phyloP scores from a whole-genome alignment of 1,140 invertebrate species.

The Drosophila malerkotliana region DNA sequence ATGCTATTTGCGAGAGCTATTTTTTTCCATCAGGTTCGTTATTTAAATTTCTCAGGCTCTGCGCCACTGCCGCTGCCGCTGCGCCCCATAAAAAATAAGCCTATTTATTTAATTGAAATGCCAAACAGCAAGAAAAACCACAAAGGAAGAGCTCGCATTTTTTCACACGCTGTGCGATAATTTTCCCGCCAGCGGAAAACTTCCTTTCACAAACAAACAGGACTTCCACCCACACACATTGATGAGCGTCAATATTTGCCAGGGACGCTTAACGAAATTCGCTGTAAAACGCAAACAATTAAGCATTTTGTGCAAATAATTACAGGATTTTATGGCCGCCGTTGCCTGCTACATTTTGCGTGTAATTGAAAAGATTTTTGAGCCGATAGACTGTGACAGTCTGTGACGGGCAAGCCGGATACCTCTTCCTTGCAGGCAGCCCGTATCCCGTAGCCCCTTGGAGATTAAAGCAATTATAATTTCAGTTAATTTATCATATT shows the following conservation, averaged over 20 bases:
- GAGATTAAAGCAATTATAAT: constrained; percentile 1
- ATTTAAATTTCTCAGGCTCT: constrained; percentile 70
- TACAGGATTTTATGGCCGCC: constrained; percentile 57
- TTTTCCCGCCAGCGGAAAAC: constrained; percentile 55
- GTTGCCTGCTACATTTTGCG: constrained; percentile 58
- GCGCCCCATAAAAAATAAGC: constrained; percentile 68
- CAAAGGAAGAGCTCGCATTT: constrained; percentile 6
- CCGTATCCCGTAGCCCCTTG: not conserved
- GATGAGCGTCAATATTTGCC: constrained; percentile 72
- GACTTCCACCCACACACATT: constrained; percentile 2
- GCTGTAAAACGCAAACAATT: constrained; percentile 78
- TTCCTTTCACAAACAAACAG: constrained; percentile 17
- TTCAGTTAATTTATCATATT: not conserved
- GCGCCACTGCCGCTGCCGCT: not conserved
- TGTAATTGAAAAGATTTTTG: constrained; percentile 65
- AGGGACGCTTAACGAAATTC: constrained; percentile 52
- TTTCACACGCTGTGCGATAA: constrained; percentile 64
- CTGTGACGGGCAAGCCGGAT: not conserved
- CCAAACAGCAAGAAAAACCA: constrained; percentile 44
- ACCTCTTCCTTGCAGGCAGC: not conserved
- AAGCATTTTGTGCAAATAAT: constrained; percentile 79
- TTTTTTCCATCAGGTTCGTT: constrained; percentile 51
- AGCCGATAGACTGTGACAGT: constrained; percentile 2
- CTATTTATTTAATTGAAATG: constrained; percentile 80
- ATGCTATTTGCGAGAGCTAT: constrained; percentile 31